Evolutionary conservation across 2,888 invertebrate genomes (phyloP).

Genomic region (Callyntrura sp.): DNA sequence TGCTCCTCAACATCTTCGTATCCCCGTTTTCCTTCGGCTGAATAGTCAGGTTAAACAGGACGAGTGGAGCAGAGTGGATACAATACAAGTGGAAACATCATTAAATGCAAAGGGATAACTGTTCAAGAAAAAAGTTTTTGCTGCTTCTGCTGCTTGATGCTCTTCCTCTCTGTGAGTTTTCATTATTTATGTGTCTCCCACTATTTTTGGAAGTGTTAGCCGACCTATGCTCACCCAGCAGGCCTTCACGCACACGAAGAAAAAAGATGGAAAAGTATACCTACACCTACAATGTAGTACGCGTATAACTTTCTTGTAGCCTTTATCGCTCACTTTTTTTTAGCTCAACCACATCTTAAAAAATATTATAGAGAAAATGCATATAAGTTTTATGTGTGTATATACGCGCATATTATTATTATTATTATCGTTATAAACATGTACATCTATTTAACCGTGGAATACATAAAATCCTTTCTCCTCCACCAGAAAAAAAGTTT

Average conservation of each 20-base stretch:
- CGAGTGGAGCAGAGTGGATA: not conserved
- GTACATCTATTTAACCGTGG: constrained; percentile 32
- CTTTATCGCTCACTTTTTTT: not conserved
- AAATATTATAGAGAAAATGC: constrained; percentile 5
- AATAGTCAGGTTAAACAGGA: not conserved
- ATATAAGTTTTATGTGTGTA: not conserved
- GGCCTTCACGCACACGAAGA: constrained; percentile 70
- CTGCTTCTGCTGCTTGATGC: not conserved
- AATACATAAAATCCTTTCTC: constrained; percentile 27
- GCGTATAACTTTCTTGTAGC: not conserved
- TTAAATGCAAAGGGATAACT: constrained; percentile 31
- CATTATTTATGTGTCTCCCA: constrained; percentile 77
- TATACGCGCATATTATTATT: too few relatives aligned
- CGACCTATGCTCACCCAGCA: constrained; percentile 74
- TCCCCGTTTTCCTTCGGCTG: not conserved
- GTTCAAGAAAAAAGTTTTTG: constrained; percentile 1
- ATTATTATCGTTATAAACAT: not conserved
- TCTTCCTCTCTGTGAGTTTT: constrained; percentile 49
- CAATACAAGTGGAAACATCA: not conserved
- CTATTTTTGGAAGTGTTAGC: constrained; percentile 76
- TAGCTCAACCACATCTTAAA: constrained; percentile 24
- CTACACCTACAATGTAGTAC: not conserved
- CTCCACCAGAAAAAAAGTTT: constrained; percentile 10
- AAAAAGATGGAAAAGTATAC: not conserved
- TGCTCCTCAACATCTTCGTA: not conserved